Conservation (phyloP, 2,888 invertebrate genomes). For the Drosophila imparisetae region DNA sequence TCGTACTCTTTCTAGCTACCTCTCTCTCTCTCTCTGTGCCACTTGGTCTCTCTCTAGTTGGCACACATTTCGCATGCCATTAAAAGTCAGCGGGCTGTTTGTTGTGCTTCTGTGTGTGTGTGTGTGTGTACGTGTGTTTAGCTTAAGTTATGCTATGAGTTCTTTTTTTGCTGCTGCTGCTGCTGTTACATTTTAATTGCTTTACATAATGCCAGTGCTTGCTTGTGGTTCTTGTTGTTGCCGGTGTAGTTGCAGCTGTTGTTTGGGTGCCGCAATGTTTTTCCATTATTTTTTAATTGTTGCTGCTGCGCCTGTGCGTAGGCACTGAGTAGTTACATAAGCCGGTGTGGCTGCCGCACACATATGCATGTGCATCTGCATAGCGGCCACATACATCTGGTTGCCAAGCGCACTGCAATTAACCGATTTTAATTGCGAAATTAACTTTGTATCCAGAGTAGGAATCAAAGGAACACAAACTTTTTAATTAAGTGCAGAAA, state of each 20-base stretch:
- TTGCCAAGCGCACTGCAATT: constrained; percentile 45
- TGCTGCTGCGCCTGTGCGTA: constrained; percentile 58
- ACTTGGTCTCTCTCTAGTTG: constrained; percentile 34
- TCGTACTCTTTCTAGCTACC: constrained; percentile 12
- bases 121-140: constrained; percentile 21
- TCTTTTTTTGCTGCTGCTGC: constrained; percentile 34
- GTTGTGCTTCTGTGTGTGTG: constrained; percentile 24
- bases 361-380: constrained; percentile 11
- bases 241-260: constrained; percentile 26
- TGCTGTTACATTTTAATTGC: constrained; percentile 74
- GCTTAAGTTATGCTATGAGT: constrained; percentile 64
- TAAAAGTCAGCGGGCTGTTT: constrained; percentile 71
- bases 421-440: constrained; percentile 66
- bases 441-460: constrained; percentile 51
- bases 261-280: constrained; percentile 49
- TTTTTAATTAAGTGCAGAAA: constrained; percentile 63
- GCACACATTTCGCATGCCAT: constrained; percentile 70
- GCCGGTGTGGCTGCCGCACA: constrained; percentile 6
- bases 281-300: constrained; percentile 78
- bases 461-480: constrained; percentile 59
- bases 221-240: constrained; percentile 28
- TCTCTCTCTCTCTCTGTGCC: neutral
- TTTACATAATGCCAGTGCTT: constrained; percentile 72
- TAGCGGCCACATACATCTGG: constrained; percentile 19
- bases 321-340: constrained; percentile 42